Percentiles rank a stretch among this genome's conserved stretches.
These are phyloP conservation scores for Thelaira solivaga DNA, from an alignment of 2,888 invertebrate genomes.

Conservation along the genomic window DNA sequence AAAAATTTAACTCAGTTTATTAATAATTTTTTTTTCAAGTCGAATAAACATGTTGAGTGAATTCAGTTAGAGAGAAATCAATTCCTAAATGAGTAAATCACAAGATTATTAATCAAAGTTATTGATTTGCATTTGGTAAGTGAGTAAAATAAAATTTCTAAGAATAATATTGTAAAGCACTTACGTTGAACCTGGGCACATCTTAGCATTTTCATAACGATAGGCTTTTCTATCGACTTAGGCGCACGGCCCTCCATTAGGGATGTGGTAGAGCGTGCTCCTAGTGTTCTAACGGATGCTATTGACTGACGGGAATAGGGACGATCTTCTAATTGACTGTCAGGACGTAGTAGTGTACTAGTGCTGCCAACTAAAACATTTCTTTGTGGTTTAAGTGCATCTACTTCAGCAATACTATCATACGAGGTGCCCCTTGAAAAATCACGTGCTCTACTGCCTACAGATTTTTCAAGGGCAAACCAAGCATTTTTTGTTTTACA, in stretches of 20 bases:
- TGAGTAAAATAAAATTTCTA: not conserved
- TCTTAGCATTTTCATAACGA: constrained; percentile 85
- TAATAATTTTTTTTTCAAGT: no score
- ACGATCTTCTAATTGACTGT: constrained; percentile 60
- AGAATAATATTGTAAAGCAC: constrained; percentile 74
- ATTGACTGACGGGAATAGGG: constrained; percentile 61
- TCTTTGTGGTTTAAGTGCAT: constrained; percentile 61
- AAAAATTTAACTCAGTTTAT: no score
- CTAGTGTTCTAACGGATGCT: constrained; percentile 57
- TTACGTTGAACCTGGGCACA: constrained; percentile 89
- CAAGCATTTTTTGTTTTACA: constrained; percentile 37
- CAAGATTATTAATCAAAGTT: no score
- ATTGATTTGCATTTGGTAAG: not conserved
- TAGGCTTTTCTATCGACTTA: constrained; percentile 79
- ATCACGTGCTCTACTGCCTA: constrained; percentile 68
- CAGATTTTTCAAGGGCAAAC: constrained; percentile 33
- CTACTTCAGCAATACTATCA: constrained; percentile 66
- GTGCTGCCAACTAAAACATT: constrained; percentile 63
- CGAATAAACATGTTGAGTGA: no score
- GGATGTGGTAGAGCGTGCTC: constrained; percentile 63
- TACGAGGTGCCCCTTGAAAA: constrained; percentile 72
- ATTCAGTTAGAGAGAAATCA: no score
- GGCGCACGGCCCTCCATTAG: constrained; percentile 61
- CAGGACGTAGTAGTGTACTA: constrained; percentile 57
- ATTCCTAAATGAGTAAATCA: no score